Base-by-base conservation (phyloP, 2,888 invertebrate species). In the Oligia latruncula region DNA sequence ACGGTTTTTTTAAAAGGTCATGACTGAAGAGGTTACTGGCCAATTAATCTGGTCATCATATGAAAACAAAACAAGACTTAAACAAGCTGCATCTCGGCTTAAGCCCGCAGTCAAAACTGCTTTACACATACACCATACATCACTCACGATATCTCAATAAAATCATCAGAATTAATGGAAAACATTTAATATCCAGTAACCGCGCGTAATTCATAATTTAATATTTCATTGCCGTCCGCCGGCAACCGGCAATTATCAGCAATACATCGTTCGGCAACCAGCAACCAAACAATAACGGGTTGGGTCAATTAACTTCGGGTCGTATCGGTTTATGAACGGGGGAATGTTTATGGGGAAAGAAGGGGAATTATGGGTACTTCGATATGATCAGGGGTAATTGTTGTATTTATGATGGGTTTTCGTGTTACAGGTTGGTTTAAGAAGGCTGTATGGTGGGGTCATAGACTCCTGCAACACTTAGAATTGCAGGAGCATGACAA, bases 161-260 rank as follows among this genome's bases (percentile, higher is more conserved):
- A 77, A 77, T 73, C 78, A 81, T 78, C 77, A 77, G 71, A 80
- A 79, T 81, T 81, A 79, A 88, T 88, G 71, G 72, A 81, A 86
- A 86, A 82, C 77, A 82, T 87, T 86, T 77, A 87, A 88, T 87
- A 84, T 75, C 77, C 72, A 87, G 77, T 82, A 77, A 83, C 85
- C 74, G 68, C 64, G 58, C 60, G 78, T 86, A 81, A 86, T 86
- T 88, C 55, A 83, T 85, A 83, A 88, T 80, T 88, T 80, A 82
- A 87, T 86, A 88, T 85, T 87, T 87, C 85, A 79, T 83, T 86
- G 91, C 88, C 76, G 67, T 80, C 58, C 68, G 74, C 29, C 65
- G 71, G 74, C 81, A 91, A 85, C 88, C 89, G 80, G 87, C 89
- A 90, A 93, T 93, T 93, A 93, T 90, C 84, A 90, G 84, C 90